A percentile compares a stretch with the other conserved stretches of the same genome.
These are phyloP conservation scores for Elephas maximus DNA, from an alignment of 2,113 vertebrate genomes.

Conservation along the genomic window DNA sequence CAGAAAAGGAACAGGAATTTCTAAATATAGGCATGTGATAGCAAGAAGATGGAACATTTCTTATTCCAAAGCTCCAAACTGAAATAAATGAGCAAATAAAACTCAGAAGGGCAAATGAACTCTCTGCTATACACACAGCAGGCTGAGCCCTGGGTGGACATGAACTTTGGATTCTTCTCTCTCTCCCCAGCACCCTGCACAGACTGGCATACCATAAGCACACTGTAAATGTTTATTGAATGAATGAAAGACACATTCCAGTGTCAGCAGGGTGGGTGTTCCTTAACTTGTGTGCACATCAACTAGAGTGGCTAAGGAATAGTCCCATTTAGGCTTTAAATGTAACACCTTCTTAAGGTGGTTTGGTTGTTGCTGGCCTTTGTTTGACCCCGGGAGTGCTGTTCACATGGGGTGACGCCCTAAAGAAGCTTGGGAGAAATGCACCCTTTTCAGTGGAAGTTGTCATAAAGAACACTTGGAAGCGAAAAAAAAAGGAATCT, in stretches of 20 bases:
- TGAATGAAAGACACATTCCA: constrained; percentile 46
- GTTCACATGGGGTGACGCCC: not conserved
- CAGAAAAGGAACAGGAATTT: not conserved
- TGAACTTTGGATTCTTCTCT: not conserved
- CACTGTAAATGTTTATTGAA: constrained; percentile 58
- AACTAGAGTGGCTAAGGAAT: not conserved
- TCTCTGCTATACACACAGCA: not conserved
- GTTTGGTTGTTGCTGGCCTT: not conserved
- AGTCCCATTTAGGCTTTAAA: constrained; percentile 59
- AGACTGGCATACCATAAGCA: constrained; percentile 36
- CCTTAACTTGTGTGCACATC: not conserved
- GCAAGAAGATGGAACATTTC: not conserved
- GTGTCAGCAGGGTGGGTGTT: not conserved
- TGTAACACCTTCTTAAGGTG: constrained; percentile 48
- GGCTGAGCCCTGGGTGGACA: not conserved
- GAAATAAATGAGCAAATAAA: constrained; percentile 47
- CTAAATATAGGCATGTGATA: not conserved
- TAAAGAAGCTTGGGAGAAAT: not conserved
- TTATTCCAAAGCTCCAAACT: not conserved
- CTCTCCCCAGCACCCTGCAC: not conserved
- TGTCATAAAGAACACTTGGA: constrained; percentile 36
- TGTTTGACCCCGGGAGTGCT: not conserved
- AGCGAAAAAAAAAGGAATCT: not conserved
- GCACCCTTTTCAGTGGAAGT: not conserved
- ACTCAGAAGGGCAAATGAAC: not conserved